Evolutionary conservation across 2,113 vertebrate genomes (phyloP), one percentile per base, ranked within the genome.

Genomic region (Chaenogobius annularis): DNA sequence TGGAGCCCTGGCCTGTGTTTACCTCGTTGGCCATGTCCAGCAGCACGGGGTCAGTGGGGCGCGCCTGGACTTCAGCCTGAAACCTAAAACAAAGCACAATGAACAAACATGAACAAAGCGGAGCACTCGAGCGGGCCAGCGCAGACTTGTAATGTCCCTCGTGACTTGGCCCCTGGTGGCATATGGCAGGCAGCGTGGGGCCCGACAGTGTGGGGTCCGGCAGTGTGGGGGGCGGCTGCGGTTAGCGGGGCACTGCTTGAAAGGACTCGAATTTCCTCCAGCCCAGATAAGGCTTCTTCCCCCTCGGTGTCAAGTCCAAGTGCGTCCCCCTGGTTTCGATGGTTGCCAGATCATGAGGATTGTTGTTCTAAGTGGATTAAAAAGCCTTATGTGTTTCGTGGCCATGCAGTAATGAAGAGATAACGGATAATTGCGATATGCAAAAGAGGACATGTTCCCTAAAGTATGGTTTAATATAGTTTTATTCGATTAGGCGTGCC

Each of bases 1-100:
- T 6, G 14, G 14, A 50, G 17, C 4, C 47, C 47, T 61, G 68
- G 77, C 70, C 69, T 35, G 62, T 70, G 75, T 92, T 95, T 97
- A 99, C 98, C 96, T 98, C 95, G 94, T 96, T 97, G 92, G 98
- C 96, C 88, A 99, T 87, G 77, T 96, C 94, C 90, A 98, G 92
- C 82, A 99, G 93, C 79, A 98, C 93, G 10, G 97, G 95, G 87
- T 93, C 94, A 80, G 93, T 80, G 88, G 95, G 93, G 89, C 93
- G 93, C 85, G 90, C 92, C 87, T 86, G 88, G 85, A 96, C 93
- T 76, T 94, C 93, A 83, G 84, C 92, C 89, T 95, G 92, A 91
- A 98, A 99, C 93, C 98, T 99, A 92, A 67, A 86, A 91, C 83
- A 93, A 89, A 90, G 69, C 89, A 92, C 68, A 93, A 91, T 85